Percentiles rank a stretch among this genome's conserved stretches.
Evolutionary conservation across 2,113 vertebrate species (phyloP).

Genomic region (Chunga burmeisteri): DNA sequence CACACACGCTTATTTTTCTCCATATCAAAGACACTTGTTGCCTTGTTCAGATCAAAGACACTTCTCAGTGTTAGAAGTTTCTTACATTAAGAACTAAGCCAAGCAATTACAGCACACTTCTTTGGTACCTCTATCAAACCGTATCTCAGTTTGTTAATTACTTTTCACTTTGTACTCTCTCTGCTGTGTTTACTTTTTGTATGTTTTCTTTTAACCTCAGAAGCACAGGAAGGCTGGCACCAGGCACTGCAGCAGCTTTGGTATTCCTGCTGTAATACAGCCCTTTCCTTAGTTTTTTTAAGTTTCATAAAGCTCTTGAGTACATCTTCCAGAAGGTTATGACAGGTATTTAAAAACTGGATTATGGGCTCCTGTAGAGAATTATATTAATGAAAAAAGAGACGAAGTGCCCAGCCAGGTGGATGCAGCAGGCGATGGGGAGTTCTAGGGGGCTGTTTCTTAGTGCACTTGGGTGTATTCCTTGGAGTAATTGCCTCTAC

Average conservation of each 20-base stretch:
- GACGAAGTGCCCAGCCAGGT: background rate
- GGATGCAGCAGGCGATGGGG: background rate
- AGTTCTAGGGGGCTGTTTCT: background rate
- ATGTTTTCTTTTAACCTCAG: background rate
- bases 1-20: background rate
- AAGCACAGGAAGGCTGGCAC: background rate
- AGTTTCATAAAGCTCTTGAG: background rate
- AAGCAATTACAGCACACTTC: background rate
- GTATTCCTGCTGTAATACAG: background rate
- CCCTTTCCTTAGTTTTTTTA: background rate
- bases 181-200: background rate
- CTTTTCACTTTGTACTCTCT: background rate
- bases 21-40: background rate
- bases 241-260: fast-evolving
- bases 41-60: constrained; percentile 29
- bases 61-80: background rate
- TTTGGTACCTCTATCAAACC: background rate
- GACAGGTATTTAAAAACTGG: background rate
- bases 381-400: background rate
- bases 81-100: background rate
- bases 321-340: background rate
- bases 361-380: background rate
- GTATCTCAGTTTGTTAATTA: fast-evolving
- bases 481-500: background rate
- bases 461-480: background rate